Evolutionary conservation across 2,113 vertebrate species (phyloP).

Genomic region (Pteronura brasiliensis): DNA sequence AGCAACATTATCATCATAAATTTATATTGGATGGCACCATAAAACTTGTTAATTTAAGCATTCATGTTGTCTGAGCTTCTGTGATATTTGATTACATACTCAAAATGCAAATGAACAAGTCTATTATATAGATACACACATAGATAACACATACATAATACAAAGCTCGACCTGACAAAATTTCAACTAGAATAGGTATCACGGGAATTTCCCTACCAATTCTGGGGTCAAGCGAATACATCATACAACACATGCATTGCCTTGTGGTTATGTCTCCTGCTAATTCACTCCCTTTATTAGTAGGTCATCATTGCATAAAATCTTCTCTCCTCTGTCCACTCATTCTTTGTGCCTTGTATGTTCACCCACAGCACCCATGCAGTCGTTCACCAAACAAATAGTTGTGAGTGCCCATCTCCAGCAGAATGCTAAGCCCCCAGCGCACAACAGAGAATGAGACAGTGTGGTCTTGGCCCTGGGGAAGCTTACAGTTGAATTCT

Average conservation of each 20-base stretch:
- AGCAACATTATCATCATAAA: not conserved
- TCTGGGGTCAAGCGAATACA: not conserved
- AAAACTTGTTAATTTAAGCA: not conserved
- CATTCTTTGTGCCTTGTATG: not conserved
- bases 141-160: not conserved
- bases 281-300: not conserved
- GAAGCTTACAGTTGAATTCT: not conserved
- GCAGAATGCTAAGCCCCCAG: not conserved
- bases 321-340: not conserved
- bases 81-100: not conserved
- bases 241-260: not conserved
- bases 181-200: not conserved
- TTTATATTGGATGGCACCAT: not conserved
- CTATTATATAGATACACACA: not conserved
- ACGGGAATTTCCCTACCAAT: not conserved
- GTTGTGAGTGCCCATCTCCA: not conserved
- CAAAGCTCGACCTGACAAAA: not conserved
- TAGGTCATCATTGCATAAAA: not conserved
- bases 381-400: not conserved
- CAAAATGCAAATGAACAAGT: not conserved
- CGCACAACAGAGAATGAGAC: not conserved
- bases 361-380: not conserved
- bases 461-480: not conserved
- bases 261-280: not conserved
- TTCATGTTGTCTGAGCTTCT: not conserved